phyloP scores from a whole-genome alignment of 2,113 vertebrate species.

The Megaceryle torquata region DNA sequence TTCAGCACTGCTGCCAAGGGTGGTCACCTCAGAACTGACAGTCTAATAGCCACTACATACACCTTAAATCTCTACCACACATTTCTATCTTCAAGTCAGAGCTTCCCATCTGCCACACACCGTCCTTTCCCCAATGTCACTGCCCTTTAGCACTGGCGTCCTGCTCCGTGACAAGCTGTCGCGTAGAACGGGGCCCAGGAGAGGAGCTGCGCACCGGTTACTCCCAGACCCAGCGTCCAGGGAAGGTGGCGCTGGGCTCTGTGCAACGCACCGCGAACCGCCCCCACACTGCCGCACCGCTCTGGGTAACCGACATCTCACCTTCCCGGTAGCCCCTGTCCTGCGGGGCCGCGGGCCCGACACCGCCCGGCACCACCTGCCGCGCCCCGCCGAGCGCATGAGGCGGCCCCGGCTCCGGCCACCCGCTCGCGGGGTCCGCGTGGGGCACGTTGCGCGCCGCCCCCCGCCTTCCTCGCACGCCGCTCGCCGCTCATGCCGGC shows the following conservation, averaged over 20 bases:
- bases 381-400: no score
- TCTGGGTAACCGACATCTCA: not conserved
- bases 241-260: rapidly evolving
- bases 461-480: no score
- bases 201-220: rapidly evolving
- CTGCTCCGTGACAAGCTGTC: rapidly evolving
- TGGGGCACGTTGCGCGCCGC: no score
- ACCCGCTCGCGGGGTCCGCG: not conserved
- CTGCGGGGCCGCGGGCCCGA: not conserved
- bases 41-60: rapidly evolving
- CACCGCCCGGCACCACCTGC: not conserved
- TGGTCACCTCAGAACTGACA: rapidly evolving
- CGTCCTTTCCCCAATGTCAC: rapidly evolving
- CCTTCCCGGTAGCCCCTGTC: not conserved
- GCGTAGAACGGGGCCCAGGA: rapidly evolving
- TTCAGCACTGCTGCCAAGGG: no score
- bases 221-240: not conserved
- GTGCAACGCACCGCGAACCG: rapidly evolving
- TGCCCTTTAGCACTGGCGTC: rapidly evolving
- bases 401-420: no score
- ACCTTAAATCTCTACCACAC: not conserved
- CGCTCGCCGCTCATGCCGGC: not conserved
- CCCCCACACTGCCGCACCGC: rapidly evolving
- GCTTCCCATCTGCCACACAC: not conserved
- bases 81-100: rapidly evolving